These are phyloP conservation scores for Zapornia atra DNA, from an alignment of 2,113 vertebrate species.

Conservation along the genomic window DNA sequence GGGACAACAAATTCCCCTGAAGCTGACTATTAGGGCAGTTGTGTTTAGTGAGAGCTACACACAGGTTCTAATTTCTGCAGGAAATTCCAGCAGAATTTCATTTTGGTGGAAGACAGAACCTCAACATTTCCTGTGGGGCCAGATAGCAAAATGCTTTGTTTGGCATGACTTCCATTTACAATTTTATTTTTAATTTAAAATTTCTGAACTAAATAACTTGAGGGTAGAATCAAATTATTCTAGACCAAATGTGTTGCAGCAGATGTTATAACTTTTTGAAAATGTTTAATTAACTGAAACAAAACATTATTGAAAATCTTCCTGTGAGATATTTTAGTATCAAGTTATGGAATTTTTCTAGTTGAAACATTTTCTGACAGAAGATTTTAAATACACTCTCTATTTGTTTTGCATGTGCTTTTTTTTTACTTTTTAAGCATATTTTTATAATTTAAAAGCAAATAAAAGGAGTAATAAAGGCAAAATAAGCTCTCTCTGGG, in stretches of 20 bases:
- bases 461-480: neutral
- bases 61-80: neutral
- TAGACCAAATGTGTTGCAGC: neutral
- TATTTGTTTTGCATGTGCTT: neutral
- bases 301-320: neutral
- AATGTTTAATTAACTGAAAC: neutral
- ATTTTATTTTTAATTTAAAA: neutral
- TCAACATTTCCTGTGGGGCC: neutral
- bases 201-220: neutral
- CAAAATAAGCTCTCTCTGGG: neutral
- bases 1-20: neutral
- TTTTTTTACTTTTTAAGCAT: neutral
- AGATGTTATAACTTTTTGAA: neutral
- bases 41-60: neutral
- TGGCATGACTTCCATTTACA: neutral
- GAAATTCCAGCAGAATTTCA: neutral
- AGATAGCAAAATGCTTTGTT: neutral
- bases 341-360: neutral
- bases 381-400: neutral
- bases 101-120: neutral
- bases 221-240: neutral
- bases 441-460: neutral
- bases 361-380: neutral
- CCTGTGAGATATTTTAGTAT: neutral
- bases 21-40: neutral